These are phyloP conservation scores for Menidia menidia DNA, from an alignment of 2,797 vertebrate species.

Conservation along the genomic window DNA sequence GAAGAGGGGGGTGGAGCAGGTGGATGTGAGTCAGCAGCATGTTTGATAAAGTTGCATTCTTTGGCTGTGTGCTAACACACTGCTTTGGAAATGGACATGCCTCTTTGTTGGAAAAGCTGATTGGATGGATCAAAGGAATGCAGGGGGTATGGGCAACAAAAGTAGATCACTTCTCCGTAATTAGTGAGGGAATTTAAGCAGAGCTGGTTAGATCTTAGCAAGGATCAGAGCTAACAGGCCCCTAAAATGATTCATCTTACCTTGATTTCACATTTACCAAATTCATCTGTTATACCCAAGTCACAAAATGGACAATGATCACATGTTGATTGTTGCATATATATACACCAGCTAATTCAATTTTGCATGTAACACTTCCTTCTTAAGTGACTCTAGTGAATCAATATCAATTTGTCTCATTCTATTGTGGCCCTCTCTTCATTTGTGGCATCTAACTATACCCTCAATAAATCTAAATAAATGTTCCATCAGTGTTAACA, in stretches of 20 bases:
- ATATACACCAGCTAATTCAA: neutral
- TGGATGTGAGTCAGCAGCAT: slow-evolving; percentile 61
- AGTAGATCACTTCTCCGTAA: slow-evolving; percentile 61
- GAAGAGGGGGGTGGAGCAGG: slow-evolving; percentile 48
- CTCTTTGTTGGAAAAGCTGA: slow-evolving; percentile 36
- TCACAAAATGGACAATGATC: slow-evolving; percentile 6
- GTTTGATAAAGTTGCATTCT: slow-evolving; percentile 55
- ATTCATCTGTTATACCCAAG: slow-evolving; percentile 4
- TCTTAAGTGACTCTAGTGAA: no score
- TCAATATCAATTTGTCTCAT: no score
- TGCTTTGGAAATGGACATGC: slow-evolving; percentile 40
- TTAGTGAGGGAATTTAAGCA: slow-evolving; percentile 62
- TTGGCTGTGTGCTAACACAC: slow-evolving; percentile 29
- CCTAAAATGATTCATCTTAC: slow-evolving; percentile 48
- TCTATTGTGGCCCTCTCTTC: neutral
- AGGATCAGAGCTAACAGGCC: slow-evolving; percentile 42
- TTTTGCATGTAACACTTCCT: neutral
- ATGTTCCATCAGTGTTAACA: slow-evolving; percentile 4
- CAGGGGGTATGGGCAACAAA: slow-evolving; percentile 33
- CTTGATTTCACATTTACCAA: slow-evolving; percentile 22
- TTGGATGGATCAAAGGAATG: slow-evolving; percentile 50
- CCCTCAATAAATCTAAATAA: neutral
- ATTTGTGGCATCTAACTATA: neutral
- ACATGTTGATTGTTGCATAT: neutral
- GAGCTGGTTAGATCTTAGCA: slow-evolving; percentile 31